Evolutionary conservation across 92 coral and sea anemone species (phyloP), one percentile per base, ranked within the genome.

Genomic region (Actinostola sp.): DNA sequence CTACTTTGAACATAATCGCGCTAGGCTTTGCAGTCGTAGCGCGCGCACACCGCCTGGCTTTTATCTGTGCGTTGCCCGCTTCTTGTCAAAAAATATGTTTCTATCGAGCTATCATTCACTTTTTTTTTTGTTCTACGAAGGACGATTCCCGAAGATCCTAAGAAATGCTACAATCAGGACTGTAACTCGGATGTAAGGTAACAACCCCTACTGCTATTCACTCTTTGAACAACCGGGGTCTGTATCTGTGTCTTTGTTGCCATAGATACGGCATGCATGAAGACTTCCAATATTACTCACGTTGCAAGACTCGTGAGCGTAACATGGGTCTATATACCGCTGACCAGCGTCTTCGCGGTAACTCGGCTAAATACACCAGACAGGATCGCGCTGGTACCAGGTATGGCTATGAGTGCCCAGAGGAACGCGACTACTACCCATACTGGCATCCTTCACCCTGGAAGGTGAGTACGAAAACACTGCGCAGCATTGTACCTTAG

Each of bases 401-500:
- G 43, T 70, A 66, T 42, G 91, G 79, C 23, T 86, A 86, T 27
- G 91, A 86, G 44, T 86, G 91, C 41, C 91, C 91, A 1, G 91
- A 86, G 53, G 91, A 86, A 43, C 70, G 91, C 23, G 91, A 86
- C 23, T 81, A 86, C 63, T 86, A 86, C 63, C 91, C 91, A 0
- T 86, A 86, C 55, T 86, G 91, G 91, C 86, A 86, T 53, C 83
- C 91, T 30, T 58, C 91, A 6, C 91, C 84, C 3, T 86, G 91
- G 91, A 80, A 79, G 91, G 91, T 86, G 6, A 26, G 82, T 62
- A 33, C n/a, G n/a, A n/a, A n/a, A n/a, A n/a, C n/a, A n/a, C n/a
- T n/a, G n/a, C n/a, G n/a, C n/a, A n/a, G n/a, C n/a, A n/a, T n/a
- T n/a, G n/a, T n/a, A n/a, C n/a, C n/a, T n/a, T n/a, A n/a, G n/a